Conservation (phyloP, 2,888 invertebrate species). For the Cremastinae sp. region DNA sequence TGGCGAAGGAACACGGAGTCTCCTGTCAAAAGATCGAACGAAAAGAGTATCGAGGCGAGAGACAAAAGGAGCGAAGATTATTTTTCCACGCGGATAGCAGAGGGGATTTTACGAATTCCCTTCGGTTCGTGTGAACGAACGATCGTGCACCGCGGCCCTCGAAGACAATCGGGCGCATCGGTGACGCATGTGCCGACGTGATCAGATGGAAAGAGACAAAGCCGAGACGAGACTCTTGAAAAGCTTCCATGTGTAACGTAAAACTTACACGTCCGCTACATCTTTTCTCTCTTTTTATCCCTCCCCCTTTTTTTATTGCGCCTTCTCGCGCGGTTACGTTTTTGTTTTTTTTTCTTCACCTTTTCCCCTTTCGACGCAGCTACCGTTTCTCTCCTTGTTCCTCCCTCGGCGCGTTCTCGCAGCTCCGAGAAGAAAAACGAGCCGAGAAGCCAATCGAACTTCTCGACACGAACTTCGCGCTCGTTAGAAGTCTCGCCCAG, state of each 20-base stretch:
- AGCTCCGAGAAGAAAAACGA: slow-evolving; percentile 30
- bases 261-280: slow-evolving; percentile 36
- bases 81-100: neutral
- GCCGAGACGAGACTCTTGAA: slow-evolving; percentile 35
- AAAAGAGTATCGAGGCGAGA: neutral
- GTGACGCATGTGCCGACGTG: slow-evolving; percentile 35
- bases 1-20: neutral
- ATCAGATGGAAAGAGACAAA: slow-evolving; percentile 32
- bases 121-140: slow-evolving; percentile 19
- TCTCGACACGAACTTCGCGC: slow-evolving; percentile 46
- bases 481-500: slow-evolving; percentile 58
- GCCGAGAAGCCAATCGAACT: slow-evolving; percentile 8
- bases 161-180: slow-evolving; percentile 39
- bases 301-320: too few species aligned
- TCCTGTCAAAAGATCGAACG: slow-evolving; percentile 1
- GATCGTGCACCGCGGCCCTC: slow-evolving; percentile 37
- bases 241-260: slow-evolving; percentile 31
- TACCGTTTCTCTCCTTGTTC: neutral
- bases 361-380: too few species aligned
- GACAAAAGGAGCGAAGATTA: slow-evolving; percentile 24
- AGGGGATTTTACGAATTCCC: slow-evolving; percentile 39
- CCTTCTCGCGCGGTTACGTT: neutral
- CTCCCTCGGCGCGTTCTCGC: slow-evolving; percentile 24
- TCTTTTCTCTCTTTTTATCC: slow-evolving; percentile 4
- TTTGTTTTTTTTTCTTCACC: neutral